Base-by-base conservation (phyloP, 2,888 invertebrate species). In the Chromoteleia sp. region DNA sequence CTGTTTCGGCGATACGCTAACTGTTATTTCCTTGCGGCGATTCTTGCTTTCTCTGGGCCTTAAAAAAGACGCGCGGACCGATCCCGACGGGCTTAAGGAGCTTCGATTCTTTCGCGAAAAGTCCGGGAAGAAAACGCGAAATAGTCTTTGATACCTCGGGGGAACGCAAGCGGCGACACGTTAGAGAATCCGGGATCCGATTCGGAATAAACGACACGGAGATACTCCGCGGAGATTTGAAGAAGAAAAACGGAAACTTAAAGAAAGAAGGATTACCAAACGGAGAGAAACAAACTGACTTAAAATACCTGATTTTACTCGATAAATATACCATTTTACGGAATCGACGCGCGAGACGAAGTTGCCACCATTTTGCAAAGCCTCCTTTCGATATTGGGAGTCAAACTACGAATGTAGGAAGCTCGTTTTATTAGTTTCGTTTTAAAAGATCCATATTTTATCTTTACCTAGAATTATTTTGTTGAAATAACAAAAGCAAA, bases 171-270 rank as follows among this genome's bases (percentile, higher is more conserved):
- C 85, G 83, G 86, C 85, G 86, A 87, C 87, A 87, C 85, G 85
- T 84, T 84, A 85, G 84, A 70, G 85, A 85, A 88, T 87, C 83
- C 85, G 33, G 84, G 82, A 88, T 89, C 85, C 87, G 86, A 88
- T 88, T 86, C 86, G 85, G 84, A 87, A 88, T 87, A 88, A 88
- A 88, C 86, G 87, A 86, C 84, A 83, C 61, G 77, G 80, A 86
- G 84, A 87, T 85, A 78, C 82, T 86, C 80, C 74, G 67, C 80
- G 63, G 74, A 74, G 77, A 73, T 70, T 52, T 50, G 61, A 61
- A 61, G 81, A 71, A 82, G 81, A 36, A 73, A 82, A 70, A 82
- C 67, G 73, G 82, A 83, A 84, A 81, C 68, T 70, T 56, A 33
- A 74, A 50, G 39, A 8, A 78, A 65, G 63, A 67, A 48, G 39